Conservation (phyloP, 2,888 invertebrate species). For the Chloromyia formosa region DNA sequence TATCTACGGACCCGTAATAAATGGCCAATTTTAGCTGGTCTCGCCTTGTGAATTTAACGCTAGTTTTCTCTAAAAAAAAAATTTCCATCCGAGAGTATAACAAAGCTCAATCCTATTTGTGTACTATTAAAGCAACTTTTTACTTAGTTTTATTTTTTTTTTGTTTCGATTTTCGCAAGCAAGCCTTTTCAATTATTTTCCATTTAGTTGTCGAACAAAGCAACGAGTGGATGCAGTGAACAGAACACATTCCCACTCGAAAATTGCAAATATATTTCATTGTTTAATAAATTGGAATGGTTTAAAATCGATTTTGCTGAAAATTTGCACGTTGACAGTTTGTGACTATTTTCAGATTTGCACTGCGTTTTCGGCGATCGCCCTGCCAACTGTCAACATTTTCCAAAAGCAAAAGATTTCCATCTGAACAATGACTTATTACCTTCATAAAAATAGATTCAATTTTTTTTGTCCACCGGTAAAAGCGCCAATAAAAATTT, state of each 20-base stretch:
- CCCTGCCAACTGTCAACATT: too few relatives aligned
- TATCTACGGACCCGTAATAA: slow-evolving; percentile 25
- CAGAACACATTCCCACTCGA: not conserved
- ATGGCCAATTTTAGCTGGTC: slow-evolving; percentile 30
- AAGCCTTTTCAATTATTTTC: not conserved
- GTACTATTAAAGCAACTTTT: not conserved
- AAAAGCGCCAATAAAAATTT: slow-evolving; percentile 3
- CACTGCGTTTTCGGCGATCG: too few relatives aligned
- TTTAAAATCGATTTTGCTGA: too few relatives aligned
- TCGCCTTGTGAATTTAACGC: slow-evolving; percentile 35
- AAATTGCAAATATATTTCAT: not conserved
- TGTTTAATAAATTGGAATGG: not conserved
- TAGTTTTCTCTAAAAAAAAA: not conserved
- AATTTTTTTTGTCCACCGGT: not conserved
- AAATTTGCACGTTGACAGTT: too few relatives aligned
- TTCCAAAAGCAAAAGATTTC: too few relatives aligned
- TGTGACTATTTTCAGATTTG: too few relatives aligned
- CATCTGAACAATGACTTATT: not conserved
- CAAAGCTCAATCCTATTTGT: slow-evolving; percentile 4
- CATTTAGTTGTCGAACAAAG: not conserved
- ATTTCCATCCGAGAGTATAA: not conserved
- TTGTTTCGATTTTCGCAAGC: not conserved
- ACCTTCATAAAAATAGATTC: not conserved
- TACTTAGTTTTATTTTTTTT: not conserved
- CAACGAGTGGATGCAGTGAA: not conserved